These are phyloP conservation scores for Scopus umbretta DNA, from an alignment of 2,113 vertebrate genomes.

Conservation along the genomic window DNA sequence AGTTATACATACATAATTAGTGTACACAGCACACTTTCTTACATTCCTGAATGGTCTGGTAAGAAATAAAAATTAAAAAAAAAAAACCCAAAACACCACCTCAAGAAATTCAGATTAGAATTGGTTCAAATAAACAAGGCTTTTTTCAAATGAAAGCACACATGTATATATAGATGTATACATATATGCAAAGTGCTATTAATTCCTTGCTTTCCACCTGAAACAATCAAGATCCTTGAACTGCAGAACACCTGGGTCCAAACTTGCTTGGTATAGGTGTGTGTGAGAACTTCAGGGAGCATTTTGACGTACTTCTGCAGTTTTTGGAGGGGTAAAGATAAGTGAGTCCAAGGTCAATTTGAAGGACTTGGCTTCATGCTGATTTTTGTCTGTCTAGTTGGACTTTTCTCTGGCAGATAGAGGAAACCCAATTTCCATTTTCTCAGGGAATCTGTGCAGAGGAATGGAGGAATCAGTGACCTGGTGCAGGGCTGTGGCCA, in stretches of 20 bases:
- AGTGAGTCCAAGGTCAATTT: background rate
- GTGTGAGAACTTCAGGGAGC: background rate
- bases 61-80: background rate
- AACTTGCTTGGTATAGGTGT: too few species aligned
- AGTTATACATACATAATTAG: background rate
- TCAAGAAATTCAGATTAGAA: background rate
- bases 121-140: background rate
- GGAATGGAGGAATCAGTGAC: background rate
- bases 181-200: background rate
- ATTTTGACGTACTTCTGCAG: background rate
- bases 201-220: background rate
- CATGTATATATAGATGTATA: too few species aligned
- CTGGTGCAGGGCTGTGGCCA: rapidly evolving
- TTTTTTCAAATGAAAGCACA: background rate
- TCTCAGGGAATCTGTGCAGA: background rate
- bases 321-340: background rate
- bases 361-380: background rate
- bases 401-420: background rate
- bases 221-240: background rate
- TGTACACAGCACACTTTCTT: background rate
- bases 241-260: background rate
- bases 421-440: background rate
- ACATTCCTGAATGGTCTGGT: rapidly evolving
- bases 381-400: background rate
- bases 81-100: too few species aligned